Base-by-base conservation (phyloP, 1,140 invertebrate species). In the Idris sp. region DNA sequence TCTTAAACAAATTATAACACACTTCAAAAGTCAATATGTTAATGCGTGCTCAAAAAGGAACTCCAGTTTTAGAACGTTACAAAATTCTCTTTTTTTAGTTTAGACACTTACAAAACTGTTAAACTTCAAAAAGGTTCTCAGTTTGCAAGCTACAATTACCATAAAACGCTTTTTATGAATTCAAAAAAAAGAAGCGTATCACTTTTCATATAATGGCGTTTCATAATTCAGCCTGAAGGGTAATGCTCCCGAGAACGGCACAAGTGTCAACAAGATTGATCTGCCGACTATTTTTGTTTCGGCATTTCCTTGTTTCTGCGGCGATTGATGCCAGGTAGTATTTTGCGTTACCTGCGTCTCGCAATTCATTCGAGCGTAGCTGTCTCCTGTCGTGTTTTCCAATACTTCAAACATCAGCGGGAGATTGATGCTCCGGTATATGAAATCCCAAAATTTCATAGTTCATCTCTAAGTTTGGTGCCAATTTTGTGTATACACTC, bases 271-370 rank as follows among this genome's bases (percentile, higher is more conserved):
- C 62, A 67, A 56, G 78, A 74, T 76, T 65, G 56, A 76, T 56
- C 53, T 74, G 30, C 28, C 43, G 64, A 48, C 22, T 38, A 35
- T 69, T 74, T 64, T 56, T 44, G 65, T 61, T 38, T 38, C 33
- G 25, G 38, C 53, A 56, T 58, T 46, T 64, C 26, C 48, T 58
- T 46, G 68, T 62, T 56, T 71, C 26, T 35, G 65, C 43, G 53
- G 25, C 49, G 41, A 54, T 41, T 54, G 43, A 56, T 48, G 13
- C 49, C 59, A 64, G 61, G 41, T 65, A 54, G 61, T 67, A 64
- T 71, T 64, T 73, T 62, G 76, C 65, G 58, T 68, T 77, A 74
- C 76, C 76, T 74, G 69, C 46, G n/a, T n/a, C n/a, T n/a, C n/a
- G n/a, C n/a, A n/a, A n/a, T n/a, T n/a, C n/a, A n/a, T n/a, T n/a